Evolutionary conservation across 2,113 vertebrate species (phyloP), one percentile per base, ranked within the genome.

Genomic region (Polypterus senegalus): DNA sequence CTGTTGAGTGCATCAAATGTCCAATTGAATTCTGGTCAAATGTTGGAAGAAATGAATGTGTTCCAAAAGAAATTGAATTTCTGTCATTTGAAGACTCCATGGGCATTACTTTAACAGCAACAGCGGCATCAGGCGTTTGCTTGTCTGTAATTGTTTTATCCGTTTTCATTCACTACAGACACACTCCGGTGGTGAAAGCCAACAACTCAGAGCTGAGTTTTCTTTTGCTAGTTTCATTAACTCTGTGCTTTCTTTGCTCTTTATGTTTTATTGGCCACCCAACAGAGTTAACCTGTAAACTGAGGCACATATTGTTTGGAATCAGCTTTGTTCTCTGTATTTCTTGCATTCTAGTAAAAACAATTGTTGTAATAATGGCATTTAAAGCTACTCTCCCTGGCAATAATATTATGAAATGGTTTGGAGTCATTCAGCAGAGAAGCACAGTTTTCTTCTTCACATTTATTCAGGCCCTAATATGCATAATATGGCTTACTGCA

Each of bases 1-100:
- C 77, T 67, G 49, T 82, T 76, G 76, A 82, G 6, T 84, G 83
- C 66, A 71, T 63, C 47, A 60, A 65, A 65, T 83, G 81, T 67
- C 74, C 78, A 0, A 27, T 27, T 27, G 27, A 27, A 27, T 27
- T 27, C 27, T 27, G 27, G 27, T 27, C 27, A 27, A 27, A 27
- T 27, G 27, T 27, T 27, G 27, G 9, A 27, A 46, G 47, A 49
- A 7, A 51, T 61, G 49, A 48, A 9, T 67, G 61, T 52, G 27
- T 63, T 2, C 61, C 27, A 5, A 45, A 58, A 47, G 45, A 54
- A 7, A 3, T 68, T 9, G 67, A 54, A 9, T 71, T 66, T 46
- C 54, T 71, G 43, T 66, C 66, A 5, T 64, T 55, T 51, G 57
- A 64, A 47, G 70, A 68, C 7, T 59, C 64, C 3, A 49, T 71